Percentiles rank a stretch among this genome's conserved stretches.
phyloP scores from a whole-genome alignment of 2,797 vertebrate genomes.

The Sebastes trivittatus region DNA sequence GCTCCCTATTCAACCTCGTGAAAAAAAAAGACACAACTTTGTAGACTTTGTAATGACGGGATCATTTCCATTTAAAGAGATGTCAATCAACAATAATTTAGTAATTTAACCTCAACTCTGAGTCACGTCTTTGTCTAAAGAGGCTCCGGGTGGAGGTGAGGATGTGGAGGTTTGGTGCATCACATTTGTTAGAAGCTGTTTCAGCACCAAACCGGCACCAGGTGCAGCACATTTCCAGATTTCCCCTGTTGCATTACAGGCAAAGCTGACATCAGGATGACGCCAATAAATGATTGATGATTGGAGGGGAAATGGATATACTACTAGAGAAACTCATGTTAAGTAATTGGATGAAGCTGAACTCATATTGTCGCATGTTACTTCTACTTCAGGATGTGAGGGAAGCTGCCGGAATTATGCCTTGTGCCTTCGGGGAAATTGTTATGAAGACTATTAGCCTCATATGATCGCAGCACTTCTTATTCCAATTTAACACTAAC shows the following conservation, averaged over 20 bases:
- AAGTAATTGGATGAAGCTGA: slow-evolving; percentile 37
- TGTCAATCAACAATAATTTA: not conserved
- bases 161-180: not conserved
- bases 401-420: slow-evolving; percentile 19
- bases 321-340: slow-evolving; percentile 6
- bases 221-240: slow-evolving; percentile 62
- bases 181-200: not conserved
- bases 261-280: slow-evolving; percentile 36
- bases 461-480: slow-evolving; percentile 15
- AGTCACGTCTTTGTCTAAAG: slow-evolving; percentile 20
- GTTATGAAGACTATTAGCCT: slow-evolving; percentile 38
- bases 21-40: not conserved
- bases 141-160: not conserved
- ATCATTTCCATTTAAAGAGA: not conserved
- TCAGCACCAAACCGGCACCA: slow-evolving; percentile 18
- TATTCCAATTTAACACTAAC: not conserved
- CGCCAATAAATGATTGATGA: slow-evolving; percentile 45
- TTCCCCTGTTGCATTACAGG: slow-evolving; percentile 36
- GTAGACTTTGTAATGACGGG: not conserved
- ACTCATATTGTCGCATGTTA: slow-evolving; percentile 11
- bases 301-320: slow-evolving; percentile 57
- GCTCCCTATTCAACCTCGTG: not conserved
- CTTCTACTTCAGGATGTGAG: not conserved
- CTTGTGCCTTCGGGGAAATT: slow-evolving; percentile 6
- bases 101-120: slow-evolving; percentile 16